Evolutionary conservation across 2,888 invertebrate genomes (phyloP), one percentile per base, ranked within the genome.

Genomic region (Mimas tiliae): DNA sequence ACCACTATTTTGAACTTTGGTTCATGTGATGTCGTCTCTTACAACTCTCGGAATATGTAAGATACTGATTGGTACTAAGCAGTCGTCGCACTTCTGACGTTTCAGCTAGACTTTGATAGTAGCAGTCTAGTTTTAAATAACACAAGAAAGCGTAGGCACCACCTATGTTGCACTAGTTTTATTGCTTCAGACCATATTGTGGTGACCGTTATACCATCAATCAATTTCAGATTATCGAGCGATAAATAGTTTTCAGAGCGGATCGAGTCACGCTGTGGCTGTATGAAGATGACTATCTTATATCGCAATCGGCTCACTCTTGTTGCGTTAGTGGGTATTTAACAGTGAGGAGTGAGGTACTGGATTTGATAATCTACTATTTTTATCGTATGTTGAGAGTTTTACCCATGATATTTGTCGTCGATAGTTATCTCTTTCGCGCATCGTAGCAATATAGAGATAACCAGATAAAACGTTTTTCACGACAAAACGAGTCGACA

Each of bases 171-270:
- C 65, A 71, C 70, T 74, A 73, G 74, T 73, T 75, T 70, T 62
- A 70, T 73, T 73, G 65, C 73, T 74, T 73, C 68, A 72, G 73
- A 71, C 66, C 63, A 72, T 70, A 73, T 71, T 68, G 64, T 21
- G 66, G 38, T 58, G 55, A 76, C 79, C 78, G 80, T 79, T 77
- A 73, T 47, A 67, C 65, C 66, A 72, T 77, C 73, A 70, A 76
- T 75, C 67, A 72, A 64, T 76, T 71, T 73, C 66, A 73, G 72
- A 74, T 78, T 72, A 71, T 75, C 69, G 69, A 74, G 72, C 77
- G 73, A 69, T 72, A 72, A 74, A 72, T 72, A 64, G 47, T 66
- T 68, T 69, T 71, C 65, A 66, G 64, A 68, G 69, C 68, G 70
- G 68, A 71, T 69, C 58, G 34, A 63, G 62, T 16, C 42, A 63